A percentile compares a stretch with the other conserved stretches of the same genome.
These are phyloP conservation scores for Erebia palarica DNA, from an alignment of 2,888 invertebrate genomes.

Conservation along the genomic window DNA sequence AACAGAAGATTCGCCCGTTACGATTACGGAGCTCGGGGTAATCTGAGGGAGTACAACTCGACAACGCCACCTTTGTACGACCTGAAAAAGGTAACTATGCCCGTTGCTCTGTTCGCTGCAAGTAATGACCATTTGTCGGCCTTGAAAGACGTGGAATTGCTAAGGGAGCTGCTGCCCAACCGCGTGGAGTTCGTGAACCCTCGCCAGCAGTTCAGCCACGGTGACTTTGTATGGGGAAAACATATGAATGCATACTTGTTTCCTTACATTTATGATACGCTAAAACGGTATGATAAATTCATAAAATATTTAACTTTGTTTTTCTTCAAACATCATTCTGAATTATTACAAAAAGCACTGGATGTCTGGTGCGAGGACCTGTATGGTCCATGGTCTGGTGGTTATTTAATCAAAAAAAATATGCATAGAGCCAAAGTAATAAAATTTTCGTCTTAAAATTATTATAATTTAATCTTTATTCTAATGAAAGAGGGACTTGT, in stretches of 20 bases:
- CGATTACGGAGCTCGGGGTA: constrained; percentile 49
- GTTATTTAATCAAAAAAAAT: no score
- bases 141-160: constrained; percentile 46
- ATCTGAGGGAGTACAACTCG: constrained; percentile 48
- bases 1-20: constrained; percentile 48
- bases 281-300: not conserved
- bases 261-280: constrained; percentile 32
- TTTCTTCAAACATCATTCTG: no score
- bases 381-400: no score
- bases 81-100: constrained; percentile 50
- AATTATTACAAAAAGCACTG: no score
- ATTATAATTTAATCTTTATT: no score
- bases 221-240: constrained; percentile 44
- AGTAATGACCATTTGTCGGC: constrained; percentile 52
- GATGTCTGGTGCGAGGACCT: no score
- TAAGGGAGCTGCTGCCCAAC: constrained; percentile 49
- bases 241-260: constrained; percentile 40
- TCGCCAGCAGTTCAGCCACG: constrained; percentile 40
- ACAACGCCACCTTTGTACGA: constrained; percentile 51
- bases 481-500: no score
- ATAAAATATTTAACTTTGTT: constrained; percentile 4
- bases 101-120: constrained; percentile 47
- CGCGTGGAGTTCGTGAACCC: constrained; percentile 40
- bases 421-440: no score
- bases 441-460: no score